Base-by-base conservation (phyloP, 2,888 invertebrate species). In the Podabrus alpinus region DNA sequence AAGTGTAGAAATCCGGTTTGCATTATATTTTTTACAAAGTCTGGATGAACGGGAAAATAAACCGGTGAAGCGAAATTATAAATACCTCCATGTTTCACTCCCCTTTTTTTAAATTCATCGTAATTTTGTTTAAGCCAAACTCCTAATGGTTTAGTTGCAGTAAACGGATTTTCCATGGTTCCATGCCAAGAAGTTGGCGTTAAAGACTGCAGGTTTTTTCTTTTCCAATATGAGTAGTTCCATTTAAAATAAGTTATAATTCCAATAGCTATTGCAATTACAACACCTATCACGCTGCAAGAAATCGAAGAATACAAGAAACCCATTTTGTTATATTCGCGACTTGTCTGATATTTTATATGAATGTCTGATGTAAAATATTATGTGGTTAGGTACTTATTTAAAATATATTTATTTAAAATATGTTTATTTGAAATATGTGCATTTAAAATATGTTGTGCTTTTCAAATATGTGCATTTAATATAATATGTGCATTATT, bases 321-420 rank as follows among this genome's bases (percentile, higher is more conserved):
- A 45, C 1, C n/a, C 45, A 45, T 45, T 45, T 45, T 45, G n/a
- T n/a, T 4, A 21, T 21, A 3, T 21, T 21, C 76, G 0, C 84
- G 84, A 7, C 84, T 84, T 29, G 82, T 81, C 19, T 84, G 84
- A 62, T 84, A 85, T 0, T 83, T 83, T 60, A 84, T n/a, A n/a
- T n/a, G n/a, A n/a, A n/a, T n/a, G n/a, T n/a, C n/a, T n/a, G n/a
- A n/a, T n/a, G n/a, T n/a, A n/a, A n/a, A n/a, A n/a, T n/a, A n/a
- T n/a, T n/a, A n/a, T n/a, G n/a, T n/a, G n/a, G n/a, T n/a, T n/a
- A n/a, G n/a, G n/a, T n/a, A n/a, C n/a, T n/a, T n/a, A n/a, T n/a
- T n/a, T n/a, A n/a, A n/a, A n/a, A n/a, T n/a, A n/a, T n/a, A n/a
- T n/a, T n/a, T n/a, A n/a, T n/a, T n/a, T n/a, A n/a, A n/a, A n/a